Conservation (phyloP, 2,113 vertebrate species). For the Ictalurus furcatus region DNA sequence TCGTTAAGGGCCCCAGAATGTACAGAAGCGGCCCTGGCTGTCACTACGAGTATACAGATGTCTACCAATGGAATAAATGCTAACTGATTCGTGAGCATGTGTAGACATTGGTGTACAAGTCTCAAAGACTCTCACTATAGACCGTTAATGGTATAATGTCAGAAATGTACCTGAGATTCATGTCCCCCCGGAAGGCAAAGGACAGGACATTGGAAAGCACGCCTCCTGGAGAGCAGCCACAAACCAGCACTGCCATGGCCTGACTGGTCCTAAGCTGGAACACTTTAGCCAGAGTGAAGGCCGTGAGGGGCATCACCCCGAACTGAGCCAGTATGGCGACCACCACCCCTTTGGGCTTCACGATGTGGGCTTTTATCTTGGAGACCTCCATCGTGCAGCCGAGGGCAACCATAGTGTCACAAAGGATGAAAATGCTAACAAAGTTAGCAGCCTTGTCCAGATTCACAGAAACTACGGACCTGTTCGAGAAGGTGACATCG, state of each 20-base stretch:
- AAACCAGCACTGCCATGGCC: conserved; percentile 77
- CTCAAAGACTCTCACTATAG: neutral
- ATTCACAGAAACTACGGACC: conserved; percentile 38
- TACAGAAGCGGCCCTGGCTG: too few relatives aligned
- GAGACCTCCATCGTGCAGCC: conserved; percentile 81
- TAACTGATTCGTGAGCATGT: too few relatives aligned
- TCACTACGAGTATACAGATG: too few relatives aligned
- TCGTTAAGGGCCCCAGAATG: too few relatives aligned
- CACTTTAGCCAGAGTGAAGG: conserved; percentile 72
- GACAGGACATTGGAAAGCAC: conserved; percentile 78
- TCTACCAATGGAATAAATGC: too few relatives aligned
- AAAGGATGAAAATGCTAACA: conserved; percentile 59
- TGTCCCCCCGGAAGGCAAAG: conserved; percentile 77
- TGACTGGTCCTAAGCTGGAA: conserved; percentile 68
- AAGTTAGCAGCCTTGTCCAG: conserved; percentile 60
- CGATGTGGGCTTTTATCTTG: conserved; percentile 78
- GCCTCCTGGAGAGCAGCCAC: conserved; percentile 82
- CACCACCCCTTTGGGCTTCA: conserved; percentile 76
- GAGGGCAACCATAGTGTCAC: conserved; percentile 71
- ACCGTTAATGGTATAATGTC: neutral
- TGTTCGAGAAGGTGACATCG: conserved; percentile 50
- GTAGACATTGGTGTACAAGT: too few relatives aligned
- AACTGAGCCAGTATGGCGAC: conserved; percentile 78
- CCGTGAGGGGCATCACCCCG: conserved; percentile 82
- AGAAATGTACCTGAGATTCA: conserved; percentile 82